Percentiles rank a stretch among this genome's conserved stretches.
Evolutionary conservation across 2,113 vertebrate genomes (phyloP).

Genomic region (Elanus axillaris): DNA sequence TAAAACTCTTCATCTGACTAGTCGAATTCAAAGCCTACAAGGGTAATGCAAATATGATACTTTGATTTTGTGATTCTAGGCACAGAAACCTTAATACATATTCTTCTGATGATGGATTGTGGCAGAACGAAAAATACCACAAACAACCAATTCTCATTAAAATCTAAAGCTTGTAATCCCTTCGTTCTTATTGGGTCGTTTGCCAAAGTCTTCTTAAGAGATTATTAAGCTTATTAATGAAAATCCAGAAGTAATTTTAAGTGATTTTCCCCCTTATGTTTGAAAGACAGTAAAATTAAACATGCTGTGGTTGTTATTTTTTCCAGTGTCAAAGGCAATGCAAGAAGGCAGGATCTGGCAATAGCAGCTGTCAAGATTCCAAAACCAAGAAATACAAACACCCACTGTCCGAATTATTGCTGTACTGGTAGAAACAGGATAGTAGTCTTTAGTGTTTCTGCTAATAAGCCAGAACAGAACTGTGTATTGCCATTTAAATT

Average conservation of each 20-base stretch:
- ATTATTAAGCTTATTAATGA: conserved; percentile 61
- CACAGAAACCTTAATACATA: conserved; percentile 10
- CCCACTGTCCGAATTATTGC: conserved; percentile 43
- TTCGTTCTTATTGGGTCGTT: not conserved
- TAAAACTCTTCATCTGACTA: not conserved
- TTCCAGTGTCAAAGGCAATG: conserved; percentile 31
- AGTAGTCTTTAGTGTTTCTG: not conserved
- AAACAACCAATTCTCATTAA: conserved; percentile 30
- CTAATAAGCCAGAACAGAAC: conserved; percentile 45
- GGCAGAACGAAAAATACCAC: conserved; percentile 14
- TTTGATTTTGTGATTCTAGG: conserved; percentile 36
- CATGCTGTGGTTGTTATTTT: conserved; percentile 38
- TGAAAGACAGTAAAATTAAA: conserved; percentile 57
- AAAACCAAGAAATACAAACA: conserved; percentile 51
- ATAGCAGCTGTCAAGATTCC: conserved; percentile 52
- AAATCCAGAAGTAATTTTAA: conserved; percentile 51
- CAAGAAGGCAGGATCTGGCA: conserved; percentile 48
- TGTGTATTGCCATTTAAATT: conserved; percentile 13
- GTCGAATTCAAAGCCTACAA: not conserved
- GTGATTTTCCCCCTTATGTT: not conserved
- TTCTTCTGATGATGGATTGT: not conserved
- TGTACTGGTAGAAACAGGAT: conserved; percentile 25
- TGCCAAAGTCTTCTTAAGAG: conserved; percentile 53
- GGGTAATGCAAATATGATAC: not conserved
- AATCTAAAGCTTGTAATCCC: conserved; percentile 7